phyloP scores from a whole-genome alignment of 2,888 invertebrate species.

The Drosophila anomelani region DNA sequence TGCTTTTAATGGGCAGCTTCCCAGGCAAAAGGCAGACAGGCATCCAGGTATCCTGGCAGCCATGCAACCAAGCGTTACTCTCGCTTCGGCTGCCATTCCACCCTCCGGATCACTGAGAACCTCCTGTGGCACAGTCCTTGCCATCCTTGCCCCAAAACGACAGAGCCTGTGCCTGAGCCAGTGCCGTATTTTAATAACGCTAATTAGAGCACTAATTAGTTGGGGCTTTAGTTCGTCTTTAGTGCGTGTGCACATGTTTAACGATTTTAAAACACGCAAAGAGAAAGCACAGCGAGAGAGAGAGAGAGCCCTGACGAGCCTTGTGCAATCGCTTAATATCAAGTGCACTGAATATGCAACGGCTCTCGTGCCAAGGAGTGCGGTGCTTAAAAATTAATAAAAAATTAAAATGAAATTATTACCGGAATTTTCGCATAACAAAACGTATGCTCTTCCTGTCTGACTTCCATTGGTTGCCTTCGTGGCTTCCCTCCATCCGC shows the following conservation, averaged over 20 bases:
- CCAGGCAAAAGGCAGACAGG: conserved; percentile 34
- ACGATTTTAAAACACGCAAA: conserved; percentile 64
- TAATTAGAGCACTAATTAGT: conserved; percentile 79
- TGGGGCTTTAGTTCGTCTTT: conserved; percentile 64
- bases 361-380: conserved; percentile 41
- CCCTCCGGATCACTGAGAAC: conserved; percentile 7
- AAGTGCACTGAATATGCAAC: conserved; percentile 44
- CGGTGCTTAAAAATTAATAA: conserved; percentile 66
- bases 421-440: conserved; percentile 63
- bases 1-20: conserved; percentile 77
- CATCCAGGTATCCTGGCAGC: conserved; percentile 23
- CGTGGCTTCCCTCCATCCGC: conserved; percentile 4
- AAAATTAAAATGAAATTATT: conserved; percentile 63
- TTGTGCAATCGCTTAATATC: conserved; percentile 50
- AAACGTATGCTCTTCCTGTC: conserved; percentile 47
- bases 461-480: conserved; percentile 15
- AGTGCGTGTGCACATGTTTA: conserved; percentile 49
- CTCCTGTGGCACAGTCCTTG: conserved; percentile 40
- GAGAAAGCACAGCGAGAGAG: conserved; percentile 9
- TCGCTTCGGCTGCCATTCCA: background rate
- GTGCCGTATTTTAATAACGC: conserved; percentile 73
- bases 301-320: background rate
- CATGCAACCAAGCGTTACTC: conserved; percentile 47
- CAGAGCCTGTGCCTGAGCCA: conserved; percentile 2
- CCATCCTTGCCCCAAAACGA: conserved; percentile 12